Evolutionary conservation across 2,113 vertebrate genomes (phyloP), one percentile per base, ranked within the genome.

Genomic region (Condylura cristata): DNA sequence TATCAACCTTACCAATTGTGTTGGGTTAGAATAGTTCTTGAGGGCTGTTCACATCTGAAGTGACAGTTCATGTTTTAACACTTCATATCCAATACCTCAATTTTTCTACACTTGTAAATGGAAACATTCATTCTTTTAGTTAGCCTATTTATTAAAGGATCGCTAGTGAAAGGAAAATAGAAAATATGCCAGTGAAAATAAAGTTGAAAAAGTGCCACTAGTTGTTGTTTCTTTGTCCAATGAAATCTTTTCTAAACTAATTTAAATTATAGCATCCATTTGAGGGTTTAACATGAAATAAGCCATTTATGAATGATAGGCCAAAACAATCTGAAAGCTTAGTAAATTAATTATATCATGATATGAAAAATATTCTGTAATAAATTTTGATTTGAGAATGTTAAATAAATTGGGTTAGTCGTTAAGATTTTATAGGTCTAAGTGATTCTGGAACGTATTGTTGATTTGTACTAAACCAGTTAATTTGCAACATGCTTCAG

Each of bases 241-340:
- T 78, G 26, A 90, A 86, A 76, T 70, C 30, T 82, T 72, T 89
- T 81, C 65, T 87, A 17, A 84, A 76, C 30, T 76, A 34, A n/a
- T 20, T 68, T 53, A 8, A 48, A 13, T n/a, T 58, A 71, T 70
- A 63, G 20, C 32, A 66, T 94, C 32, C 16, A 28, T 86, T 92
- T 86, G 81, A 91, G 48, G 48, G n/a, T 44, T 79, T 88, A n/a
- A 4, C 32, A 34, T 86, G n/a, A 93, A 95, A 46, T 78, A 86
- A n/a, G 16, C 9, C 30, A 74, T n/a, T 91, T 22, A 2, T 20
- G 26, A 74, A 96, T 92, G 26, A 80, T 82, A 44, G 89, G 34
- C 68, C 63, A 83, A 34, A 88, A 75, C 13, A 65, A 39, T 79
- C 17, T 90, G 39, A 22, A 89, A 72, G 34, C 13, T 60, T 86